These are phyloP conservation scores for Hirtodrosophila histrioides DNA, from an alignment of 2,888 invertebrate species.

Conservation along the genomic window DNA sequence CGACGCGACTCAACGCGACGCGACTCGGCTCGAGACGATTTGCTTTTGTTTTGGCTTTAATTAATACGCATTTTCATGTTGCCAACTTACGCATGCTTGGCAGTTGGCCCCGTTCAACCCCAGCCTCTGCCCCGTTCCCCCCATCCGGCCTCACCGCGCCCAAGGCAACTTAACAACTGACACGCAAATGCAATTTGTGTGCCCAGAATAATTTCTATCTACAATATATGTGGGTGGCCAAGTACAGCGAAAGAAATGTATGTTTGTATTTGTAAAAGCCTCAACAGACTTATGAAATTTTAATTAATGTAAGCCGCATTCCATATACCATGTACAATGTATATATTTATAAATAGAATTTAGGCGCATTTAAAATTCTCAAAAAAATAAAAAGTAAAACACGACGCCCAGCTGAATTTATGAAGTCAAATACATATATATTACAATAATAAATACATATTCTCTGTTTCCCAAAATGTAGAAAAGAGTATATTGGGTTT, in stretches of 20 bases:
- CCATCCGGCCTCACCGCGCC: constrained; percentile 1
- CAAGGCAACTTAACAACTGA: constrained; percentile 36
- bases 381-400: neutral
- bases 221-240: constrained; percentile 21
- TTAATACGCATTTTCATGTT: constrained; percentile 72
- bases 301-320: constrained; percentile 37
- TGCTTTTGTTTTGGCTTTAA: constrained; percentile 59
- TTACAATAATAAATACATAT: too few relatives aligned
- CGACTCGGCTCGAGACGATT: constrained; percentile 13
- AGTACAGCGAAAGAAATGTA: constrained; percentile 5
- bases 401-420: neutral
- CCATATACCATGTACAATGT: constrained; percentile 4
- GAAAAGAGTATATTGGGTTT: too few relatives aligned
- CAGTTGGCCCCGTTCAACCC: constrained; percentile 1
- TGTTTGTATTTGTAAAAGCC: constrained; percentile 3
- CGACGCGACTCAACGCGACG: neutral
- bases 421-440: neutral
- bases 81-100: constrained; percentile 54
- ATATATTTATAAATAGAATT: neutral
- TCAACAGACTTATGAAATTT: constrained; percentile 38
- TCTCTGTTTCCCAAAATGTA: too few relatives aligned
- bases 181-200: constrained; percentile 76
- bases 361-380: neutral
- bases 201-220: constrained; percentile 55
- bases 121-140: neutral